Conservation (phyloP, 2,888 invertebrate species). For the Cylloceria caligata region DNA sequence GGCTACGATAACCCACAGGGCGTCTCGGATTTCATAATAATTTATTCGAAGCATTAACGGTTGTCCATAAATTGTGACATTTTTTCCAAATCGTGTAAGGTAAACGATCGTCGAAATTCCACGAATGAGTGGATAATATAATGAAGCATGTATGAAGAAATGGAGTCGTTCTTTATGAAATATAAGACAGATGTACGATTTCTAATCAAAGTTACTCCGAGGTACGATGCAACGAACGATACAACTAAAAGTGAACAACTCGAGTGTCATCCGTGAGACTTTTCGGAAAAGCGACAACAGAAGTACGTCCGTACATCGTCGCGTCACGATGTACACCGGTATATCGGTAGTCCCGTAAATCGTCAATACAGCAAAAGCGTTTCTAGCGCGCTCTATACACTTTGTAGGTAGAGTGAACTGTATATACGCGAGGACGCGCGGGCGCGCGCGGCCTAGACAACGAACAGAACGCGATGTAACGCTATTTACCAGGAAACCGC, state of each 20-base stretch:
- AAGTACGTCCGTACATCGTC: not conserved
- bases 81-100: too few species aligned
- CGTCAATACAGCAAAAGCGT: constrained; percentile 66
- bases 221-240: not conserved
- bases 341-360: constrained; percentile 79
- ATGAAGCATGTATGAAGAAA: too few species aligned
- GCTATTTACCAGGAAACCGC: constrained; percentile 67
- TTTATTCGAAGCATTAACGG: too few species aligned
- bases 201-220: too few species aligned
- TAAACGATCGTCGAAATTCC: too few species aligned
- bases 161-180: too few species aligned
- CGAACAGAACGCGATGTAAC: constrained; percentile 54
- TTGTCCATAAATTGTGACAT: too few species aligned
- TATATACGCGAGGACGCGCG: constrained; percentile 30
- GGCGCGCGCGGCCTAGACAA: constrained; percentile 58
- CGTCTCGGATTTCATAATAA: too few species aligned
- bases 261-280: not conserved
- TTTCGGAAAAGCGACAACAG: not conserved
- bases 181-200: too few species aligned
- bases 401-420: constrained; percentile 31
- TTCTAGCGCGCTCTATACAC: constrained; percentile 21
- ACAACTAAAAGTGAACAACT: not conserved
- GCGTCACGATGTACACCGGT: constrained; percentile 72
- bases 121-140: too few species aligned
- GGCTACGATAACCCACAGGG: too few species aligned